These are phyloP conservation scores for Carapus acus DNA, from an alignment of 2,797 vertebrate species.

Conservation along the genomic window DNA sequence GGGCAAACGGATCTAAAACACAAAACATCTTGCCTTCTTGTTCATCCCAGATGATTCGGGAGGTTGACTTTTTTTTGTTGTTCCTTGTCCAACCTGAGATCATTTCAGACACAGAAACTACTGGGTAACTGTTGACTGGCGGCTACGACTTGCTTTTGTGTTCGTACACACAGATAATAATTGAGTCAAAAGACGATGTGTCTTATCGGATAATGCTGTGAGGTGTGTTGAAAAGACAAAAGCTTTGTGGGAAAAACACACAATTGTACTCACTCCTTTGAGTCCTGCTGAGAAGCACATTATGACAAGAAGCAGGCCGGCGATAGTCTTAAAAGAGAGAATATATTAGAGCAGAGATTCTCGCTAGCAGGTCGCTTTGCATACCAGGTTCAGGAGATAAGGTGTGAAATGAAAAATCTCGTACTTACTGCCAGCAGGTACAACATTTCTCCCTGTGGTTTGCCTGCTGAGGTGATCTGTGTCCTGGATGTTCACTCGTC, in stretches of 20 bases:
- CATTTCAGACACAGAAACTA: conserved; percentile 4
- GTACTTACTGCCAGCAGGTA: conserved; percentile 63
- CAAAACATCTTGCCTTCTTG: conserved; percentile 64
- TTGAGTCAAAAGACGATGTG: too few relatives aligned
- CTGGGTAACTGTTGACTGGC: too few relatives aligned
- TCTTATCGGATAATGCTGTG: too few relatives aligned
- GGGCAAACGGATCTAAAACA: too few relatives aligned
- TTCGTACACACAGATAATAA: too few relatives aligned
- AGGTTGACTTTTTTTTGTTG: conserved; percentile 38
- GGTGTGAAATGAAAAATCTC: not conserved
- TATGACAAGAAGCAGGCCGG: conserved; percentile 63
- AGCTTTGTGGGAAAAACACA: not conserved
- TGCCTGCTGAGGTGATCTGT: conserved; percentile 3
- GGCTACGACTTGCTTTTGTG: too few relatives aligned
- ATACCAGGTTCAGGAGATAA: not conserved
- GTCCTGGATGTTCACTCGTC: conserved; percentile 4
- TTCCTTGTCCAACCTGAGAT: conserved; percentile 41
- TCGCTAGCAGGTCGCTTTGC: not conserved
- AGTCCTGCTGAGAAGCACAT: conserved; percentile 61
- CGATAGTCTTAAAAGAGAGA: conserved; percentile 40
- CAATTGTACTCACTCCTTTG: conserved; percentile 50
- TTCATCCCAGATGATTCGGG: conserved; percentile 40
- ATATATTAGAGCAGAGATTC: conserved; percentile 2
- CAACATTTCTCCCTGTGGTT: conserved; percentile 53
- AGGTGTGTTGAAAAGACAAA: not conserved